Conservation (phyloP, 2,888 invertebrate species). For the Drosophila macrospina region DNA sequence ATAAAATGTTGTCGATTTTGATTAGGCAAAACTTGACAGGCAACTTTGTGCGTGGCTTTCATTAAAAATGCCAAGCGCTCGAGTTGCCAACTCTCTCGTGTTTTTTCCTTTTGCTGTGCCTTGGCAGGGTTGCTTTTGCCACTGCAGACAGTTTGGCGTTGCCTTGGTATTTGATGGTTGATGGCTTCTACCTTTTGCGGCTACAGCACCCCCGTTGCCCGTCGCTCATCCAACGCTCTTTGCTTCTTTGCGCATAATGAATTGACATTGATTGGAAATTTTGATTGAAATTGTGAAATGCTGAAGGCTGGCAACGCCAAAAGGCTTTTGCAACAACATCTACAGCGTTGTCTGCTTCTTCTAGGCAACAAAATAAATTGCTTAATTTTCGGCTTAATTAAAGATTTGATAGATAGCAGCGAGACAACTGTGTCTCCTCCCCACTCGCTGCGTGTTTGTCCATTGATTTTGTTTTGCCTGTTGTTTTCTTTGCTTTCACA, state of each 20-base stretch:
- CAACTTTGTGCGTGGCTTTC: constrained; percentile 78
- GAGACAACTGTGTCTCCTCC: neutral
- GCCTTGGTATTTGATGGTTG: constrained; percentile 45
- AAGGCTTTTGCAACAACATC: constrained; percentile 20
- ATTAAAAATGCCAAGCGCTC: constrained; percentile 74
- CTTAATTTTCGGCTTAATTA: constrained; percentile 82
- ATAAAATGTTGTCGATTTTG: constrained; percentile 83
- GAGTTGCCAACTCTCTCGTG: constrained; percentile 37
- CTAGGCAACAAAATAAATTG: constrained; percentile 74
- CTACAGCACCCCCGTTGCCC: constrained; percentile 3
- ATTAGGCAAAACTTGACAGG: constrained; percentile 80
- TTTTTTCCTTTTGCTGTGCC: neutral
- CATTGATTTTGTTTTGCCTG: neutral
- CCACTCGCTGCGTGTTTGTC: neutral
- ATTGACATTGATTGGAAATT: constrained; percentile 85
- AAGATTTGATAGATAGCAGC: constrained; percentile 63
- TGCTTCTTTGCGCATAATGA: constrained; percentile 73
- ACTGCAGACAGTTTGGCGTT: constrained; percentile 38
- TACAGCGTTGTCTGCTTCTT: neutral
- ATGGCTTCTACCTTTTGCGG: constrained; percentile 49
- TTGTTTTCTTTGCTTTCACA: constrained; percentile 38
- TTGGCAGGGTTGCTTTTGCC: constrained; percentile 63
- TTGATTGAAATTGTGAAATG: constrained; percentile 82
- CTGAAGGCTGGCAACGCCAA: constrained; percentile 52
- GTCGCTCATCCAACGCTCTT: neutral